Evolutionary conservation across 1,140 invertebrate genomes (phyloP).

Genomic region (Achatina immaculata): DNA sequence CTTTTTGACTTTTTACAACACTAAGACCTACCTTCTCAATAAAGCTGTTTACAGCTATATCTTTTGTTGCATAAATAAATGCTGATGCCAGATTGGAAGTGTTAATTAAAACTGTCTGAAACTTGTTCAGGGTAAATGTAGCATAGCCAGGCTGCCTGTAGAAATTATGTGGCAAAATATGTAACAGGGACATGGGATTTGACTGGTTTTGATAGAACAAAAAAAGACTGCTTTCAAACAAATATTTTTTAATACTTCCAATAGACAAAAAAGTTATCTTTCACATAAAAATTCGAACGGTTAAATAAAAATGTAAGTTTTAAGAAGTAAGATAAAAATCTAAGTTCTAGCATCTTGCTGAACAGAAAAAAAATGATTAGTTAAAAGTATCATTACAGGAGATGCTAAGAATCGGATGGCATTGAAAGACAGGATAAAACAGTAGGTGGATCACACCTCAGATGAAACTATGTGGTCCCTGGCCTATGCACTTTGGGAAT

Average conservation of each 20-base stretch:
- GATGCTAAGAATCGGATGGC: no score
- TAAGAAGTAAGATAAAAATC: no score
- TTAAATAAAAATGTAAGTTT: no score
- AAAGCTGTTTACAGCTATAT: not conserved
- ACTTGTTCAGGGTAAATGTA: not conserved
- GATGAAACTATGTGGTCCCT: no score
- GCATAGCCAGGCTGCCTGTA: not conserved
- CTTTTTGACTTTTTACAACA: no score
- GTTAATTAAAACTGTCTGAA: not conserved
- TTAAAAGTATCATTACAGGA: no score
- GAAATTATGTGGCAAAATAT: not conserved
- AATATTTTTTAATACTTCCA: not conserved
- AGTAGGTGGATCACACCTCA: no score
- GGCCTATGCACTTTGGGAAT: no score
- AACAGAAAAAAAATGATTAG: no score
- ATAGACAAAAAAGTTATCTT: not conserved
- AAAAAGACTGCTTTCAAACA: not conserved
- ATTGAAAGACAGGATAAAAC: no score
- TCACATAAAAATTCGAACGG: not conserved
- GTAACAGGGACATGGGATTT: not conserved
- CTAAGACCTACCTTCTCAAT: not conserved
- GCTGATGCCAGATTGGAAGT: not conserved
- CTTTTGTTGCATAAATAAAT: conserved; percentile 6
- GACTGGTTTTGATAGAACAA: not conserved
- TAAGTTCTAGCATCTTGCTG: no score